These are phyloP conservation scores for Vulpes ferrilata DNA, from an alignment of 2,113 vertebrate species.

Conservation along the genomic window DNA sequence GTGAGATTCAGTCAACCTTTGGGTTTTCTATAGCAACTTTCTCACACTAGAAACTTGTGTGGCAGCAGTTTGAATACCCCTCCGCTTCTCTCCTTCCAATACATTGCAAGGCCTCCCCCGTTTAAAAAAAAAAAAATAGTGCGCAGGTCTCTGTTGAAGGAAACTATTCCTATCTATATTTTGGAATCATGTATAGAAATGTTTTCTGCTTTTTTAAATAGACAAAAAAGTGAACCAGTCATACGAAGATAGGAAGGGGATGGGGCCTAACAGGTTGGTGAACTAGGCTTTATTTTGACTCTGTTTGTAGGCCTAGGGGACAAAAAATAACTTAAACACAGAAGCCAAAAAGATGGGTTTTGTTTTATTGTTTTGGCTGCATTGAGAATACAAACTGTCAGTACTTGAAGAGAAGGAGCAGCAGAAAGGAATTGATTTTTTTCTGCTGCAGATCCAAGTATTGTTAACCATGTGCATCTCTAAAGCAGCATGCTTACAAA, in stretches of 20 bases:
- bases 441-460: conserved; percentile 80
- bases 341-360: conserved; percentile 77
- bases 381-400: conserved; percentile 87
- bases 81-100: not conserved
- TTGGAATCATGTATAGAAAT: conserved; percentile 51
- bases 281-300: conserved; percentile 81
- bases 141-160: conserved; percentile 23
- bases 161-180: conserved; percentile 38
- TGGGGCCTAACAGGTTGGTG: conserved; percentile 65
- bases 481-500: conserved; percentile 76
- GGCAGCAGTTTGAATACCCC: conserved; percentile 57
- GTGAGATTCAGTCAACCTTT: not conserved
- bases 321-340: conserved; percentile 79
- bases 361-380: conserved; percentile 84
- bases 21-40: conserved; percentile 43
- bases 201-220: not conserved
- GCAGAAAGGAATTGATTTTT: conserved; percentile 87
- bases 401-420: conserved; percentile 84
- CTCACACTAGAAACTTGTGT: not conserved
- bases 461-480: conserved; percentile 84
- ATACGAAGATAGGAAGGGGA: conserved; percentile 36
- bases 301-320: conserved; percentile 54
- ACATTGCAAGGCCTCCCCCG: not conserved
- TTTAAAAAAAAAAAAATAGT: conserved; percentile 5
- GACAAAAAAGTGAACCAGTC: conserved; percentile 8